phyloP scores from a whole-genome alignment of 2,888 invertebrate genomes.

The Toxonevra muliebris region DNA sequence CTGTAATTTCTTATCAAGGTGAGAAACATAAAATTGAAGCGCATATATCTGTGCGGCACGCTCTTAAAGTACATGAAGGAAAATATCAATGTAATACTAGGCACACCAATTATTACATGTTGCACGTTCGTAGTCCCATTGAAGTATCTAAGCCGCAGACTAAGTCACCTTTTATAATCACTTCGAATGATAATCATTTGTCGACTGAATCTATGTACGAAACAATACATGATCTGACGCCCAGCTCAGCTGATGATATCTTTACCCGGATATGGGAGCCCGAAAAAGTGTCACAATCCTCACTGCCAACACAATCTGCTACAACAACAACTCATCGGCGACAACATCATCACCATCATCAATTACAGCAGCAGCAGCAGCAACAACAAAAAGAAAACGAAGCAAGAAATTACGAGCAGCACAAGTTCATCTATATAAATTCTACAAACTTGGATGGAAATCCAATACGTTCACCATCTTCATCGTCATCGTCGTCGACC shows the following conservation, averaged over 20 bases:
- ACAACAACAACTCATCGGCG: conserved; percentile 40
- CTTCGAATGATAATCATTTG: conserved; percentile 30
- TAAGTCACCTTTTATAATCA: conserved; percentile 40
- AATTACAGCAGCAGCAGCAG: conserved; percentile 34
- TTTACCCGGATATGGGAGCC: conserved; percentile 55
- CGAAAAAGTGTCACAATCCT: conserved; percentile 32
- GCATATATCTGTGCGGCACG: conserved; percentile 61
- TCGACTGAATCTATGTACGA: conserved; percentile 57
- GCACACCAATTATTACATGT: conserved; percentile 55
- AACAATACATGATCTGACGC: conserved; percentile 56
- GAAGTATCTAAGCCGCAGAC: conserved; percentile 40
- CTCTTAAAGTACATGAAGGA: conserved; percentile 62
- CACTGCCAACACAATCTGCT: conserved; percentile 44
- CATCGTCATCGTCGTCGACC: conserved; percentile 26
- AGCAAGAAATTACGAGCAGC: conserved; percentile 28
- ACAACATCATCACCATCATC: conserved; percentile 42
- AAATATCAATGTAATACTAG: conserved; percentile 62
- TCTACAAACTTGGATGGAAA: conserved; percentile 43
- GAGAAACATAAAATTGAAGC: conserved; percentile 64
- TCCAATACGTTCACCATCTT: conserved; percentile 27
- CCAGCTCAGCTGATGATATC: conserved; percentile 54
- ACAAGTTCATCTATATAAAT: conserved; percentile 52
- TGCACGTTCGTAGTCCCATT: conserved; percentile 52
- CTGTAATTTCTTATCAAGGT: conserved; percentile 48
- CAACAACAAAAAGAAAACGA: conserved; percentile 27